These are phyloP conservation scores for Premnoplex brunnescens DNA, from an alignment of 2,797 vertebrate genomes.

Conservation along the genomic window DNA sequence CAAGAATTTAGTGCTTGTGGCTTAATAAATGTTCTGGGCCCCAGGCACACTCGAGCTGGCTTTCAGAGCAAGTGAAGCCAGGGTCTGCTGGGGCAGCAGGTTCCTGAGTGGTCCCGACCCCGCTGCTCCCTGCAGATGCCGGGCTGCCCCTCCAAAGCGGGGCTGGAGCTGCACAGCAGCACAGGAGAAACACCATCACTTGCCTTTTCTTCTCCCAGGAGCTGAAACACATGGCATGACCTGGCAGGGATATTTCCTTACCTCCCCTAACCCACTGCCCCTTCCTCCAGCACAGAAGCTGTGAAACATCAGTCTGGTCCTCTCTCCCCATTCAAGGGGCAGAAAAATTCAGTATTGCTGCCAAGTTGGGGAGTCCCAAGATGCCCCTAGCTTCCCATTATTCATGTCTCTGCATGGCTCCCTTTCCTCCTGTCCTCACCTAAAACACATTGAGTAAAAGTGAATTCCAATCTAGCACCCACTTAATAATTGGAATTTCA, in stretches of 20 bases:
- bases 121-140: background rate
- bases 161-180: background rate
- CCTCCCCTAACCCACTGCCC: background rate
- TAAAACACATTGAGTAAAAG: background rate
- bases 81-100: background rate
- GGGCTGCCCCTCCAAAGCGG: background rate
- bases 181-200: rapidly evolving
- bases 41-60: rapidly evolving
- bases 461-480: background rate
- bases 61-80: background rate
- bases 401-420: background rate
- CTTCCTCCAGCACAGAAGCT: background rate
- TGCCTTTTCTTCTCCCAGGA: background rate
- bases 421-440: slow-evolving; percentile 5
- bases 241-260: background rate
- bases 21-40: background rate
- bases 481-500: slow-evolving; percentile 4
- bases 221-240: background rate
- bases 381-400: background rate
- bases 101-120: rapidly evolving
- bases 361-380: background rate
- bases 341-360: background rate
- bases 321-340: background rate
- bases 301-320: background rate
- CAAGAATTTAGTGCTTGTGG: background rate